Conservation (phyloP, 2,888 invertebrate species). For the Acanthosepion esculentum region DNA sequence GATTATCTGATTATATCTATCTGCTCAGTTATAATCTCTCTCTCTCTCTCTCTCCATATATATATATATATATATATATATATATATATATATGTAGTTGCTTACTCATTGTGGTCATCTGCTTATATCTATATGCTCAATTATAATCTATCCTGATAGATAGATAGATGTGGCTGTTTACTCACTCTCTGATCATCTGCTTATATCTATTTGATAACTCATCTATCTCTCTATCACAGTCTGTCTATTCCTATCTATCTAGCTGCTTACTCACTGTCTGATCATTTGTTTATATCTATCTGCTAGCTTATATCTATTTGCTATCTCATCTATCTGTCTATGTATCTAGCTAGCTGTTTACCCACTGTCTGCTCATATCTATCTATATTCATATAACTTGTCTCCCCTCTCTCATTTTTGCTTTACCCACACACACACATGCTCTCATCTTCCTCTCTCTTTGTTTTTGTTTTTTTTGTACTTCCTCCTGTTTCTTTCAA, state of each 20-base stretch:
- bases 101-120: too few relatives aligned
- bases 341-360: background rate
- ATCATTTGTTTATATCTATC: background rate
- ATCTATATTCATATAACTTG: background rate
- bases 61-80: background rate
- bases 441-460: background rate
- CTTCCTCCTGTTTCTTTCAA: background rate
- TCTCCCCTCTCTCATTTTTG: background rate
- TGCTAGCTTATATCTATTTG: background rate
- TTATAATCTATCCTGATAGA: too few relatives aligned
- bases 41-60: background rate
- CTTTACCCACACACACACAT: too few relatives aligned
- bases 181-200: background rate
- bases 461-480: background rate
- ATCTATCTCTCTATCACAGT: background rate
- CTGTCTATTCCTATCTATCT: background rate
- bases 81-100: too few relatives aligned
- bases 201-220: background rate
- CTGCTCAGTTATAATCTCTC: background rate
- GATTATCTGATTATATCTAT: background rate
- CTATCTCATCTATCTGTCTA: background rate
- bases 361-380: background rate
- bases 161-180: background rate
- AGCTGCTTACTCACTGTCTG: background rate
- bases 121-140: too few relatives aligned